Percentiles rank a stretch among this genome's conserved stretches.
Conservation (phyloP, 2,797 vertebrate species). For the Todus mexicanus region DNA sequence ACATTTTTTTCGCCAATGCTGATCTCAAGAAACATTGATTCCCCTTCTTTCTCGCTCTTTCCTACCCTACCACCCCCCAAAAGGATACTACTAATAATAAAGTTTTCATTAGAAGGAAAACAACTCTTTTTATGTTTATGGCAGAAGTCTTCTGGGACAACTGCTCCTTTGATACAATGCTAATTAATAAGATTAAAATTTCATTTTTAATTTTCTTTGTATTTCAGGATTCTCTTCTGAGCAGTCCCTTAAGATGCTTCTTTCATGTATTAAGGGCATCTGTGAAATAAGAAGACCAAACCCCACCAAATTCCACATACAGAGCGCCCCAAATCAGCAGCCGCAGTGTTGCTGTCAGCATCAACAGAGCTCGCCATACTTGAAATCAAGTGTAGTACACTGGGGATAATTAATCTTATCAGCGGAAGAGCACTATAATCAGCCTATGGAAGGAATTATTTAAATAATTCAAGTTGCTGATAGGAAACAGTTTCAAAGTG, state of each 20-base stretch:
- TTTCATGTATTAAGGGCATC: neutral
- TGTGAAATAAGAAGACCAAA: neutral
- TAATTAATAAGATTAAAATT: constrained; percentile 51
- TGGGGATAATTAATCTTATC: constrained; percentile 47
- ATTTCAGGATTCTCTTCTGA: constrained; percentile 1
- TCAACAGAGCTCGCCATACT: neutral
- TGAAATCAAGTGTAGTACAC: neutral
- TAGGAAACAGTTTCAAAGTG: constrained; percentile 43
- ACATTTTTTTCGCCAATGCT: neutral
- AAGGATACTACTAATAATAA: neutral
- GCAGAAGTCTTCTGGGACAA: neutral
- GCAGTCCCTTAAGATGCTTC: neutral
- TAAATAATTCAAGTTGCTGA: constrained; percentile 51
- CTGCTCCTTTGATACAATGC: constrained; percentile 1
- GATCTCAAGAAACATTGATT: neutral
- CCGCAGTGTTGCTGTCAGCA: neutral
- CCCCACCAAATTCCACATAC: neutral
- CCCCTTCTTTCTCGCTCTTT: neutral
- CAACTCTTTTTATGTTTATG: neutral
- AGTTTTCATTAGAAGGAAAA: neutral
- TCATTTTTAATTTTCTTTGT: constrained; percentile 38
- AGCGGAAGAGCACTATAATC: neutral
- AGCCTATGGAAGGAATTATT: constrained; percentile 5
- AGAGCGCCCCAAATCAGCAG: neutral
- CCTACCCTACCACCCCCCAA: neutral